Evolutionary conservation across 2,888 invertebrate genomes (phyloP), one percentile per base, ranked within the genome.

Genomic region (Drosophila acutilabella): DNA sequence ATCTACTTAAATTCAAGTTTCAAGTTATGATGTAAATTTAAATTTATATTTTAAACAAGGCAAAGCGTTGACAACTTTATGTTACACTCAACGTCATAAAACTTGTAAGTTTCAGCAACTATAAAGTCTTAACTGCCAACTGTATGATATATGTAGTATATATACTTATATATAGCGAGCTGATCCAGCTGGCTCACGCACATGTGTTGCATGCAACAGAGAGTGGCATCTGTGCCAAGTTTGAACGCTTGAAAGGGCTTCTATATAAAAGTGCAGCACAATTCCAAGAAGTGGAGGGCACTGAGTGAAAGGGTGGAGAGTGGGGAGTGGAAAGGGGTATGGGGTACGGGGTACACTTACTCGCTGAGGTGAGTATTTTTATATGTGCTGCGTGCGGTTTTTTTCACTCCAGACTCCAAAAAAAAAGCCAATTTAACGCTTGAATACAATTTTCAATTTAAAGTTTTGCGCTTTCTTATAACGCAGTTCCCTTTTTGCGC

Each of bases 381-480:
- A 73, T 75, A 73, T 75, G 68, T 73, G 64, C 78, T 74, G 74
- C 74, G 78, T 74, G 74, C 62, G 78, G 78, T 61, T 74, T 76
- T 53, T 64, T 56, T 40, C 30, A 4, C 36, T 48, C 44, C 47
- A 58, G 54, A 57, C 45, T 50, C 69, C 74, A 68, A 87, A 80
- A 80, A 84, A 84, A 88, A 87, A 87, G 88, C 88, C 89, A 87
- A 87, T 87, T 87, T 87, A 88, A 88, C 88, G 86, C 86, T 87
- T 86, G 88, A 86, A 89, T 89, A 85, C 85, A 85, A 84, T 85
- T 86, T 86, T 89, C 85, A 86, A 86, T 86, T 86, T 86, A 86
- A 86, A 86, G 85, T 89, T 85, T 88, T 81, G 68, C 80, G 67
- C 62, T 81, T 81, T 79, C 81, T 80, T 81, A 65, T 74, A 76